Conservation (phyloP, 2,888 invertebrate species). For the Macrophya annulata region DNA sequence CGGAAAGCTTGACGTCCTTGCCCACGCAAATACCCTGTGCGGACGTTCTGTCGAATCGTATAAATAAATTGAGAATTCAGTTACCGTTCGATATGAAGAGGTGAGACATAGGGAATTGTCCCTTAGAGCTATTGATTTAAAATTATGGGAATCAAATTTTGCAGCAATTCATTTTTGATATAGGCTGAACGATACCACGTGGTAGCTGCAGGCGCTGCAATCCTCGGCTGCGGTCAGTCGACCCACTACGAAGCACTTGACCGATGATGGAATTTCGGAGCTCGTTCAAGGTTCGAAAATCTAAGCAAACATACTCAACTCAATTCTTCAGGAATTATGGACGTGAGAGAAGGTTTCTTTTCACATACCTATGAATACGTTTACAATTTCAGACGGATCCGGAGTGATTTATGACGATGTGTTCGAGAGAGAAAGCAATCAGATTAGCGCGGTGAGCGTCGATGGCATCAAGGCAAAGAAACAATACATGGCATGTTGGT, state of each 20-base stretch:
- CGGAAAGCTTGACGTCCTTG: conserved; percentile 76
- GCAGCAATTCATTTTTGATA: not conserved
- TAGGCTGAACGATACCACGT: conserved; percentile 74
- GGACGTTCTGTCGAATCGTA: not conserved
- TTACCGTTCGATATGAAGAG: not conserved
- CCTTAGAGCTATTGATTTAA: no score
- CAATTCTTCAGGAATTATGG: not conserved
- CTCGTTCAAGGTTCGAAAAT: not conserved
- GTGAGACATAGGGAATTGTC: not conserved
- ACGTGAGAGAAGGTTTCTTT: not conserved
- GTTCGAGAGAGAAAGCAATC: conserved; percentile 56
- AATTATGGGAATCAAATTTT: no score
- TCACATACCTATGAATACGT: not conserved
- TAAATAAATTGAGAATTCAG: not conserved
- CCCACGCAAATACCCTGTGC: not conserved
- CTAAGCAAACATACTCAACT: not conserved
- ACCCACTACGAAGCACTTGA: conserved; percentile 57
- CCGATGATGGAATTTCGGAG: conserved; percentile 56
- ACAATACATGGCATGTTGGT: conserved; percentile 76
- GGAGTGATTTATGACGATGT: not conserved
- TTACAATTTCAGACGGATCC: not conserved
- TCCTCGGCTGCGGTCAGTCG: conserved; percentile 57
- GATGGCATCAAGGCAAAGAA: conserved; percentile 73
- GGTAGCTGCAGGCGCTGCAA: conserved; percentile 79
- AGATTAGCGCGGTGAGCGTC: conserved; percentile 77